These are phyloP conservation scores for Hirundo rustica DNA, from an alignment of 2,797 vertebrate species.

Conservation along the genomic window DNA sequence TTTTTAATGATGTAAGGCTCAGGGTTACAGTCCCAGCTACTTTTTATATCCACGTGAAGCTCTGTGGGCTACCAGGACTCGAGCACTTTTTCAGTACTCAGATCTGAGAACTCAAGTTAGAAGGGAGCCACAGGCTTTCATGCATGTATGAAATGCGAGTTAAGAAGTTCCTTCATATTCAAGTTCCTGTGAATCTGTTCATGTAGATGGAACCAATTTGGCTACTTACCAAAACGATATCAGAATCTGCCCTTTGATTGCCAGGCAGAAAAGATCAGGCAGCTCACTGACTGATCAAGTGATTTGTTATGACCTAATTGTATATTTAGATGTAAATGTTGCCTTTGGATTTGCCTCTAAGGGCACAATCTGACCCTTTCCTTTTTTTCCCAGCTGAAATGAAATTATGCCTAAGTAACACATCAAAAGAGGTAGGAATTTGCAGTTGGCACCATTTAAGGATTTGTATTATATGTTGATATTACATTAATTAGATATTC, in stretches of 20 bases:
- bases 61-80: not conserved
- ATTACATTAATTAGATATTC: conserved; percentile 14
- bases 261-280: conserved; percentile 22
- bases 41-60: not conserved
- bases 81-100: not conserved
- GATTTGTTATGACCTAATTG: conserved; percentile 26
- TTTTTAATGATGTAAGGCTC: not conserved
- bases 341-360: conserved; percentile 12
- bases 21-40: not conserved
- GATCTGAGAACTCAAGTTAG: not conserved
- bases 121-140: not conserved
- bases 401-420: conserved; percentile 13
- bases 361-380: not conserved
- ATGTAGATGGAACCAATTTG: not conserved
- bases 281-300: not conserved
- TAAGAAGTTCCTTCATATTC: not conserved
- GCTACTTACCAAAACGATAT: not conserved
- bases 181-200: not conserved
- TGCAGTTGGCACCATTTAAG: conserved; percentile 11
- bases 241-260: conserved; percentile 40
- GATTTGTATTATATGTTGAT: not conserved
- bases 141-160: not conserved
- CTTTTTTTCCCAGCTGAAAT: not conserved
- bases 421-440: conserved; percentile 26
- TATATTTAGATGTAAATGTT: conserved; percentile 49